phyloP scores from a whole-genome alignment of 2,797 vertebrate species.

The Oreochromis grahami region DNA sequence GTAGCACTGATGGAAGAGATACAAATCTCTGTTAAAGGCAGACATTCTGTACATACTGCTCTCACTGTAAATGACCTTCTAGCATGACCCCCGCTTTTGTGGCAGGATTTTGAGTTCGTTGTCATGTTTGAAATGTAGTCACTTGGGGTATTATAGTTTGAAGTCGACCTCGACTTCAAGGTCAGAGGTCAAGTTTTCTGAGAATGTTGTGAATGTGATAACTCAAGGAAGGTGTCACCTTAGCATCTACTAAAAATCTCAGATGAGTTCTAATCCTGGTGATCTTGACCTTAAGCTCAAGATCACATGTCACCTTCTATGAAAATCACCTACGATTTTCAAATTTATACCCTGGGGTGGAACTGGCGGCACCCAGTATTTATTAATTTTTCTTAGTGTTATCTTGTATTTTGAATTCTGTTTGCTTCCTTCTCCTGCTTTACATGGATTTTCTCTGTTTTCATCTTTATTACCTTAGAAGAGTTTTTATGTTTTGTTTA shows the following conservation, averaged over 20 bases:
- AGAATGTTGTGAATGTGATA: background rate
- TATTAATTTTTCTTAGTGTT: background rate
- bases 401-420: background rate
- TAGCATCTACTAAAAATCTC: background rate
- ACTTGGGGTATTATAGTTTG: background rate
- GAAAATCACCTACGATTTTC: background rate
- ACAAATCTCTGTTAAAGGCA: slow-evolving; percentile 35
- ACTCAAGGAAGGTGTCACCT: background rate
- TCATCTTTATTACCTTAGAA: background rate
- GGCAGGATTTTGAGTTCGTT: background rate
- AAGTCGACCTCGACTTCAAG: background rate
- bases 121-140: background rate
- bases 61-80: slow-evolving; percentile 6
- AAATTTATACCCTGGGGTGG: background rate
- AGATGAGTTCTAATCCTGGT: background rate
- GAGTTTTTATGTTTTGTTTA: background rate
- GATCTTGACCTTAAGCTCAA: background rate
- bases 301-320: background rate
- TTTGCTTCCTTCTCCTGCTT: background rate
- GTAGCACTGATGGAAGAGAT: slow-evolving; percentile 5
- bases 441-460: background rate
- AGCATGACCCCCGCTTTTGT: background rate
- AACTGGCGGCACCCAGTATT: background rate
- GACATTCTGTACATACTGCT: background rate
- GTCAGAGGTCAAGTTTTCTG: background rate